Conservation (phyloP, 2,113 vertebrate species). For the Plotosus lineatus region DNA sequence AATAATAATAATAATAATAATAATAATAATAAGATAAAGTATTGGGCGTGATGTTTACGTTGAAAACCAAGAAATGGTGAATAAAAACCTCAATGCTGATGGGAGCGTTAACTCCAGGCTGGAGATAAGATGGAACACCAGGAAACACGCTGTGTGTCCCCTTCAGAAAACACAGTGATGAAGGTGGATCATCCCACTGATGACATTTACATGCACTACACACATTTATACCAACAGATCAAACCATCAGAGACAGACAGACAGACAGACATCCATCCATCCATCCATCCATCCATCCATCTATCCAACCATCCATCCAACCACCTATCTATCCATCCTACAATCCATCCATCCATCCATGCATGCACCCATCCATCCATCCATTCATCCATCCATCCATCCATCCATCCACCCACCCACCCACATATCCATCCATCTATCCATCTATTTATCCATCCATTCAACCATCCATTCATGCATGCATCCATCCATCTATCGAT, state of each 20-base stretch:
- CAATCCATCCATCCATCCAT: too few species aligned
- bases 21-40: background rate
- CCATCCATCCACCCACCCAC: too few species aligned
- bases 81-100: conserved; percentile 73
- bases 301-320: too few species aligned
- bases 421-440: too few species aligned
- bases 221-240: background rate
- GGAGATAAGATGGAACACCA: conserved; percentile 47
- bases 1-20: background rate
- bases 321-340: too few species aligned
- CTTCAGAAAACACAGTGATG: conserved; percentile 35
- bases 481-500: too few species aligned
- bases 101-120: conserved; percentile 55
- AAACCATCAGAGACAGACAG: background rate
- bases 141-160: conserved; percentile 47
- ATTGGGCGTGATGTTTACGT: background rate
- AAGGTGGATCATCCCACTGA: background rate
- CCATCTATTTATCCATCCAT: too few species aligned
- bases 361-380: too few species aligned
- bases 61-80: conserved; percentile 7
- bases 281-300: too few species aligned
- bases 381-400: too few species aligned
- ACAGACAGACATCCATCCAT: too few species aligned
- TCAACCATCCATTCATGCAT: too few species aligned
- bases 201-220: background rate